phyloP scores from a whole-genome alignment of 2,888 invertebrate genomes.

The Eucera pruinosa region DNA sequence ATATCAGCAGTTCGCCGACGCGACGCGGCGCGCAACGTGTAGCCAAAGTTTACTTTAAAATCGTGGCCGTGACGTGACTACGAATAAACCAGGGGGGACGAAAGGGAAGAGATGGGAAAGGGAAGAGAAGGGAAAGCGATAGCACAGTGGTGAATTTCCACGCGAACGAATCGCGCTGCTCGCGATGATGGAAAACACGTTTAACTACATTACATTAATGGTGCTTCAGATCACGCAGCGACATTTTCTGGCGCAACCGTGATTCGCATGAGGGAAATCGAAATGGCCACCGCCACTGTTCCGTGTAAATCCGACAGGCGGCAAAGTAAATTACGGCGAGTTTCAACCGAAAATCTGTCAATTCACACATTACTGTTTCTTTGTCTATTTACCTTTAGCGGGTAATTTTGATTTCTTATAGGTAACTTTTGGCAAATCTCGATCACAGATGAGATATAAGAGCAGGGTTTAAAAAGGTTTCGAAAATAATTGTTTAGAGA shows the following conservation, averaged over 20 bases:
- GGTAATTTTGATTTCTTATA: neutral
- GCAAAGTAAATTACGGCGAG: neutral
- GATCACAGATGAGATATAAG: too few species aligned
- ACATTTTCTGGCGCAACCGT: slow-evolving; percentile 8
- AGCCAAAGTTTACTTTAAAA: slow-evolving; percentile 17
- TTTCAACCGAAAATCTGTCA: neutral
- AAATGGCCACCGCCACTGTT: neutral
- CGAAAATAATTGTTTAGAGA: too few species aligned
- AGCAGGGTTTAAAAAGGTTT: too few species aligned
- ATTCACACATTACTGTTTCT: neutral
- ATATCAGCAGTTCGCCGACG: slow-evolving; percentile 18
- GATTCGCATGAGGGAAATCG: slow-evolving; percentile 11
- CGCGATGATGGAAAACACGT: slow-evolving; percentile 16
- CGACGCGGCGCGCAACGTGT: too few species aligned
- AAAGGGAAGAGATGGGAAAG: too few species aligned
- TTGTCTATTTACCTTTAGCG: neutral
- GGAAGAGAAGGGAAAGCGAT: too few species aligned
- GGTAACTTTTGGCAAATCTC: too few species aligned
- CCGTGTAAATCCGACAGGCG: neutral
- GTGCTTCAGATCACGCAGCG: neutral
- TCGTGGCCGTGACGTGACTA: slow-evolving; percentile 17
- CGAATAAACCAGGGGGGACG: slow-evolving; percentile 12
- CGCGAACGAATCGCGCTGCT: slow-evolving; percentile 10
- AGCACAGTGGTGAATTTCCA: slow-evolving; percentile 3
- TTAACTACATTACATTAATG: slow-evolving; percentile 48